These are phyloP conservation scores for Strix occidentalis DNA, from an alignment of 2,797 vertebrate species.

Conservation along the genomic window DNA sequence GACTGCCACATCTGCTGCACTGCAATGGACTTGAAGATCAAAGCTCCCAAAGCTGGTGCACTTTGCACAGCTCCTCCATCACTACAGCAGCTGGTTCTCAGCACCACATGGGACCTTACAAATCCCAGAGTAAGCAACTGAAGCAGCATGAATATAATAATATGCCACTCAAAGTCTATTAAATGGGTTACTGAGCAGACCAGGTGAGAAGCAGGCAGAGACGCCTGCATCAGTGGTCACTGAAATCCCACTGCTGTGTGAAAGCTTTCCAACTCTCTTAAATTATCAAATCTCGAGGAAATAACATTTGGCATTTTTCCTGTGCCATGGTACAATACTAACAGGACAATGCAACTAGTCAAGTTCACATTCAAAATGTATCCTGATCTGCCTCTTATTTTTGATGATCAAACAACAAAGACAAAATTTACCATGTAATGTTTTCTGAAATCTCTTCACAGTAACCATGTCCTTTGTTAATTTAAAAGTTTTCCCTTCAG, in stretches of 20 bases:
- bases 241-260: background rate
- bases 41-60: background rate
- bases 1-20: background rate
- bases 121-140: background rate
- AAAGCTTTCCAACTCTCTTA: background rate
- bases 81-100: background rate
- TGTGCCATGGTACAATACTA: background rate
- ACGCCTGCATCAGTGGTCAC: background rate
- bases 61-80: background rate
- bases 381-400: background rate
- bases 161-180: background rate
- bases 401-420: background rate
- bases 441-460: conserved; percentile 96
- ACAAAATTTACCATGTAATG: conserved; percentile 85
- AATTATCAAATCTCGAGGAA: background rate
- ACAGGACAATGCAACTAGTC: background rate
- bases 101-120: background rate
- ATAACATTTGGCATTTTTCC: background rate
- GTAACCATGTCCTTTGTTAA: conserved; percentile 95
- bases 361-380: background rate
- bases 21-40: background rate
- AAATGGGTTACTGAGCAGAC: background rate
- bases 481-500: conserved; percentile 92
- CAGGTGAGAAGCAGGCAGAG: background rate
- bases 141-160: background rate